Evolutionary conservation across 2,797 vertebrate species (phyloP), one percentile per base, ranked within the genome.

Genomic region (Arnoldichthys spilopterus): DNA sequence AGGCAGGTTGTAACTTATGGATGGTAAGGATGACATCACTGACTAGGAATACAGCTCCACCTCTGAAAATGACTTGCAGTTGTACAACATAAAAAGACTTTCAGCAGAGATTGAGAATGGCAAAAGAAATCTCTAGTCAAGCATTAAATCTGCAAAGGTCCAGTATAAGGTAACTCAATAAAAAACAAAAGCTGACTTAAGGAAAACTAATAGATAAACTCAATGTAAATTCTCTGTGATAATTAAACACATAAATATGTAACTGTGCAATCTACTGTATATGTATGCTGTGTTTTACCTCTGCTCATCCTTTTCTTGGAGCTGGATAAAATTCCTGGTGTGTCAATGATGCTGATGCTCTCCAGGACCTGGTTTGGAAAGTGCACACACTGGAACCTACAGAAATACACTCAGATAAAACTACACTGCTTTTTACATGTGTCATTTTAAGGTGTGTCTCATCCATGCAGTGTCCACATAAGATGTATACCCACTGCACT

Each of bases 291-390:
- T 37, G 45, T 75, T 92, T 90, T 85, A 96, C 95, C 95, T 37
- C 96, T 87, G 85, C 94, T 95, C 84, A 95, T 90, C 86, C 92
- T 93, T 86, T 92, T 93, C 77, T 94, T 95, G 34, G 95, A 93
- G 3, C 94, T 94, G 0, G 96, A 94, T 79, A 95, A 88, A 74
- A 96, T 96, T 16, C 94, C 93, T 0, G 94, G 95, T 0, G 96
- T 95, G 89, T 96, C 95, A 0, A 97, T 97, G 30, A 97, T 92
- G 79, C 95, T 97, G 82, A 97, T 94, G 63, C 93, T 96, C 80
- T 97, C 94, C 58, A 97, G 93, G 62, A 97, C 92, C 78, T 92
- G 90, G 79, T 95, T 96, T 75, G 94, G 94, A 72, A 95, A 86
- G 84, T 95, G 95, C 51, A 93, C 95, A 4, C 96, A 96, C 87